Evolutionary conservation across 2,797 vertebrate species (phyloP).

Genomic region (Scolopax bukidnonensis): DNA sequence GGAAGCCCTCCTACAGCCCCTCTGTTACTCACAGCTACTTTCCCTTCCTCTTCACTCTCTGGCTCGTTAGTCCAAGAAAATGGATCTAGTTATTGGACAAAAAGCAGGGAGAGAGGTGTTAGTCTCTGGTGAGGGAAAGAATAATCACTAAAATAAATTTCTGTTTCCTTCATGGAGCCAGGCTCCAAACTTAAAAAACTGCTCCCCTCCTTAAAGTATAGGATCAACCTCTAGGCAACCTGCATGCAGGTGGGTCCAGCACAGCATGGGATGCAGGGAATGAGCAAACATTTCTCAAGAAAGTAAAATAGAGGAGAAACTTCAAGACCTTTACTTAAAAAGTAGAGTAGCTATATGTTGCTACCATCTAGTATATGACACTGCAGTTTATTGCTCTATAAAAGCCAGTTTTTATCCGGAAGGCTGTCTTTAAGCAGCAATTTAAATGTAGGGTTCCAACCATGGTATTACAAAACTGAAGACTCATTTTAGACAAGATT

Average conservation of each 20-base stretch:
- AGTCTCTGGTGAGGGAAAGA: background rate
- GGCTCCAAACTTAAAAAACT: background rate
- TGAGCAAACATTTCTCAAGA: background rate
- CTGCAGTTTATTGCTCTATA: background rate
- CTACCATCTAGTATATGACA: background rate
- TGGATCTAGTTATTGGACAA: background rate
- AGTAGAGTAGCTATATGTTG: background rate
- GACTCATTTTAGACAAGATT: background rate
- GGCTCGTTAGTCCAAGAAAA: background rate
- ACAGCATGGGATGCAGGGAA: background rate
- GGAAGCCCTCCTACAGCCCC: background rate
- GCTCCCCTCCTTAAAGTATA: background rate
- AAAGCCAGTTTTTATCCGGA: background rate
- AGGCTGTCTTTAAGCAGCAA: background rate
- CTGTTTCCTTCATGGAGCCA: background rate
- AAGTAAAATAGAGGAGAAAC: background rate
- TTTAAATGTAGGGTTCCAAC: background rate
- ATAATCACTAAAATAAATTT: background rate
- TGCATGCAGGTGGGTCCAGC: background rate
- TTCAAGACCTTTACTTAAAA: background rate
- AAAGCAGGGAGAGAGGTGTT: background rate
- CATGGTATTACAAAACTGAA: background rate
- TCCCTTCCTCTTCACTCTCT: background rate
- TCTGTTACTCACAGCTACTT: background rate
- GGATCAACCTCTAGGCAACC: background rate